Evolutionary conservation across 2,888 invertebrate species (phyloP), one percentile per base, ranked within the genome.

Genomic region (Latrodectus elegans): DNA sequence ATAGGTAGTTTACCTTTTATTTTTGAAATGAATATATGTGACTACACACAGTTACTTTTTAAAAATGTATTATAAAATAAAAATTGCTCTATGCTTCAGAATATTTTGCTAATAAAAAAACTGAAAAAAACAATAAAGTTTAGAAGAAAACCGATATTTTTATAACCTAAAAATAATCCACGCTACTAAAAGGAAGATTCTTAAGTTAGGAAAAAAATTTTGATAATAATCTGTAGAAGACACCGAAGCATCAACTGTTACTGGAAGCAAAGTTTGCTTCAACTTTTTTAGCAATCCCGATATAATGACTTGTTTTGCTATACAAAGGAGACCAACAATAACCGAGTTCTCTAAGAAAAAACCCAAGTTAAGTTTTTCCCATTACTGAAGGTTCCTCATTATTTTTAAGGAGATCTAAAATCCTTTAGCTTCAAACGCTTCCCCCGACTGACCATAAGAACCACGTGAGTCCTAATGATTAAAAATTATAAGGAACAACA

Each of bases 281-380:
- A 22, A 22, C 22, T 22, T 22, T 22, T 22, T 22, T 22, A 22
- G 22, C 22, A 22, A 22, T 22, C 22, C 22, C 1, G 22, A 22
- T n/a, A 52, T 81, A 81, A 81, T 81, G 81, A 81, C 53, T 17
- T 74, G 73, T 81, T 81, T 81, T 81, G 79, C 52, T 73, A 73
- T 67, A 81, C 73, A 72, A 4, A 64, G 53, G 14, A 52, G 26
- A n/a, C n/a, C n/a, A 64, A n/a, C 73, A 26, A 51, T 64, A 80
- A 64, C 51, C 60, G 15, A 78, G 38, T 53, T 26, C 53, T 75
- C 68, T 68, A 9, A 10, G 9, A 15, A 52, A 73, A 17, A 83
- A 70, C 74, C 75, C 68, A 22, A 68, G 75, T 83, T 75, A 75
- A 60, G 68, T 83, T 73, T 68, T 75, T 22, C 14, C 68, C 75